phyloP scores from a whole-genome alignment of 2,113 vertebrate genomes.

The Sphyrna mokarran region DNA sequence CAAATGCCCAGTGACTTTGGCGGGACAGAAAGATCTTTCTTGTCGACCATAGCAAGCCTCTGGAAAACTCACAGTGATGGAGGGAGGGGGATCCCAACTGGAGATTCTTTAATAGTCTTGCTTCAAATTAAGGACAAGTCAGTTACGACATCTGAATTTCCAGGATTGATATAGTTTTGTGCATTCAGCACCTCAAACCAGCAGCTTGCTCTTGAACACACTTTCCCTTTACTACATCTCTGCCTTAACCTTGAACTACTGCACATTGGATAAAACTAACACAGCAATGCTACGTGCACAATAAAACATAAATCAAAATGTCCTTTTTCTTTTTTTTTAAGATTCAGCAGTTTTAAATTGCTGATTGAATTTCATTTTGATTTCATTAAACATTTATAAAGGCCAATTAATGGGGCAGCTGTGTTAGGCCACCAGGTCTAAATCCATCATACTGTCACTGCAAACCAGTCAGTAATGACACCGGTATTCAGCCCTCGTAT shows the following conservation, averaged over 20 bases:
- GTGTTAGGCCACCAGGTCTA: constrained; percentile 50
- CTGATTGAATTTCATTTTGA: constrained; percentile 59
- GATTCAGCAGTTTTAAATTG: constrained; percentile 54
- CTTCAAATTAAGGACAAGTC: not conserved
- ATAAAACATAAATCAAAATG: constrained; percentile 55
- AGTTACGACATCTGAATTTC: not conserved
- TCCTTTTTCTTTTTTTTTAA: constrained; percentile 46
- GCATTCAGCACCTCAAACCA: not conserved
- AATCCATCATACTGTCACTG: constrained; percentile 53
- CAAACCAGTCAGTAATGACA: constrained; percentile 48
- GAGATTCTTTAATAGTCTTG: not conserved
- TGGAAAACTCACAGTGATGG: too few relatives aligned
- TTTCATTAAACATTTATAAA: constrained; percentile 66
- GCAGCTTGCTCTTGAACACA: not conserved
- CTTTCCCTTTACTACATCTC: not conserved
- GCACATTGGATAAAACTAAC: not conserved
- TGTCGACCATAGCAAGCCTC: too few relatives aligned
- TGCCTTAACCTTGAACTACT: constrained; percentile 27
- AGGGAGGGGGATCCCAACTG: too few relatives aligned
- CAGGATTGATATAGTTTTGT: not conserved
- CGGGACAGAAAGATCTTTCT: too few relatives aligned
- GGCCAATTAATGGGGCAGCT: constrained; percentile 58
- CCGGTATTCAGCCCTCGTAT: constrained; percentile 32
- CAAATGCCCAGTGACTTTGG: too few relatives aligned
- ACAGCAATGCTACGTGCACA: constrained; percentile 23